Evolutionary conservation across 2,113 vertebrate genomes (phyloP).

Genomic region (Camarhynchus parvulus): DNA sequence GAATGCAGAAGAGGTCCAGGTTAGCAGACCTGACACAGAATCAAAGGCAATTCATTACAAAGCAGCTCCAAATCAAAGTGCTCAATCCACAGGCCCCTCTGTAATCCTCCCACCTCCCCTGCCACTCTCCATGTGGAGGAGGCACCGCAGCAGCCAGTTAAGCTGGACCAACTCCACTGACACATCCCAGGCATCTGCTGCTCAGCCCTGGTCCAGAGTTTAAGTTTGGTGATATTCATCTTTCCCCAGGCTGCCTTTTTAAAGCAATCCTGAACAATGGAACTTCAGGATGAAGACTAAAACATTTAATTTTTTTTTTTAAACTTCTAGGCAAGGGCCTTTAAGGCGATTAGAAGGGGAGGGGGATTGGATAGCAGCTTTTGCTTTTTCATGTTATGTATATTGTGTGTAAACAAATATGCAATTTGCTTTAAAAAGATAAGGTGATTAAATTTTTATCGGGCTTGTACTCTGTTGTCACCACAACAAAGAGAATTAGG

Average conservation of each 20-base stretch:
- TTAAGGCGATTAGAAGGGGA: conserved; percentile 56
- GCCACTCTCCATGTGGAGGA: neutral
- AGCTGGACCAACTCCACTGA: conserved; percentile 8
- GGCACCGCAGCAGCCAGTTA: neutral
- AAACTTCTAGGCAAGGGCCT: conserved; percentile 51
- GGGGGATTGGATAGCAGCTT: conserved; percentile 47
- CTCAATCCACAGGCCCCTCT: neutral
- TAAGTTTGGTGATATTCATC: conserved; percentile 55
- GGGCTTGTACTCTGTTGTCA: conserved; percentile 74
- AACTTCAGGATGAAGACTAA: conserved; percentile 64
- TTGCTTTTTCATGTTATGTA: conserved; percentile 70
- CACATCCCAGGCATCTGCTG: conserved; percentile 44
- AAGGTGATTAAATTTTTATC: conserved; percentile 85
- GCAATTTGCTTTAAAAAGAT: conserved; percentile 86
- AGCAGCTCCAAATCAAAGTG: conserved; percentile 47
- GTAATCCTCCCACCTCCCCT: conserved; percentile 50
- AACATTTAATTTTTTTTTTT: neutral
- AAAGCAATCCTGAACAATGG: conserved; percentile 67
- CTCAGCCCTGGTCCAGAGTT: conserved; percentile 36
- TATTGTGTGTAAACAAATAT: conserved; percentile 80
- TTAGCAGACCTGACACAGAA: conserved; percentile 3
- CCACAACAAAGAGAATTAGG: conserved; percentile 81
- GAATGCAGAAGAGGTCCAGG: neutral
- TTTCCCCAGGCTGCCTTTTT: conserved; percentile 46
- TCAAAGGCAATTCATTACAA: conserved; percentile 60